These are phyloP conservation scores for Macaria notata DNA, from an alignment of 2,888 invertebrate genomes.

Conservation along the genomic window DNA sequence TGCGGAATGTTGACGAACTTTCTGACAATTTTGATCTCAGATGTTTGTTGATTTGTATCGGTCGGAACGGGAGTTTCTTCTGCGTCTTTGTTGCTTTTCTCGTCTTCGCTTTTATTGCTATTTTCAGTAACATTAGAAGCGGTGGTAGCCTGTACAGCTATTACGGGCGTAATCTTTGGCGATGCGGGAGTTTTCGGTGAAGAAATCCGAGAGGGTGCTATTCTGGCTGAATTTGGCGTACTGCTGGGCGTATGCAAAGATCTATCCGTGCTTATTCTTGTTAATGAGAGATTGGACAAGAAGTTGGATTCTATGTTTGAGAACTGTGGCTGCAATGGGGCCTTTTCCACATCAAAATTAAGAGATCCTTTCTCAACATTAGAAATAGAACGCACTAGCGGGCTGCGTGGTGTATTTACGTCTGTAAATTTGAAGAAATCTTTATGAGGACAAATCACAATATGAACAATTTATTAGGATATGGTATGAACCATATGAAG, in stretches of 20 bases:
- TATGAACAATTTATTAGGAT: too few relatives aligned
- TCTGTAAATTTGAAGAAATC: too few relatives aligned
- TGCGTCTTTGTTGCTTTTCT: neutral
- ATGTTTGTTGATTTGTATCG: neutral
- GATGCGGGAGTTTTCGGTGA: neutral
- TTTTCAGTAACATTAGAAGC: too few relatives aligned
- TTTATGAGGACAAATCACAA: too few relatives aligned
- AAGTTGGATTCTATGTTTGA: conserved; percentile 11
- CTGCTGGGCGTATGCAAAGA: neutral
- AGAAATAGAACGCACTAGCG: too few relatives aligned
- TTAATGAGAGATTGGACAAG: conserved; percentile 18
- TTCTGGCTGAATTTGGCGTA: neutral
- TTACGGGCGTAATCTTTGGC: neutral
- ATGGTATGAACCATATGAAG: too few relatives aligned
- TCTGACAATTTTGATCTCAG: conserved; percentile 9
- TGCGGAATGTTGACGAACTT: conserved; percentile 27
- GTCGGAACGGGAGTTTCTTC: neutral
- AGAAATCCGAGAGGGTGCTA: neutral
- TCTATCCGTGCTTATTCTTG: neutral
- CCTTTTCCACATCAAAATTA: too few relatives aligned
- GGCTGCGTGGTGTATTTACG: too few relatives aligned
- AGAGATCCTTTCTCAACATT: too few relatives aligned
- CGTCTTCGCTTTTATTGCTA: too few relatives aligned
- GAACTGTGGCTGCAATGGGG: neutral
- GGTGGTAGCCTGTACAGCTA: too few relatives aligned